Base-by-base conservation (phyloP, 1,140 invertebrate species). In the Heliconius congener region DNA sequence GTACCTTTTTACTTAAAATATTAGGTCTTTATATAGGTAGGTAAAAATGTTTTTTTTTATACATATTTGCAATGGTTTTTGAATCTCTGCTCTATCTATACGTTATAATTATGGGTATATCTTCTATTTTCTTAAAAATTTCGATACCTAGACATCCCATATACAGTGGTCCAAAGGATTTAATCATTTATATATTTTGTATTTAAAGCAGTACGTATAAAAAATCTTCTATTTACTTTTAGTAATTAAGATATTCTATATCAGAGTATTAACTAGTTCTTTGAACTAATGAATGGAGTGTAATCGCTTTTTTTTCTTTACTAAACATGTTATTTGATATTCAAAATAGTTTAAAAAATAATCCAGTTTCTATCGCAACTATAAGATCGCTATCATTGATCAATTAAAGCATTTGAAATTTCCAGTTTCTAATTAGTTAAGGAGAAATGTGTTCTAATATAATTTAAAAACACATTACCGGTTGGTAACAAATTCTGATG, bases 401-500 rank as follows among this genome's bases (percentile, higher is more conserved):
- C 1, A 66, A 66, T 66, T 66, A 66, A 66, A 66, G 9, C 27
- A 66, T 9, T 19, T n/a, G 19, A 57, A 57, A 57, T 4, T 13
- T 66, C 60, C 60, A 66, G 60, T 66, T 66, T 66, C 13, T 66
- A 66, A 66, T 66, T 66, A 66, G 60, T 30, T 66, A 3, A 27
- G 60, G 16, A 66, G 27, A 66, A 66, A 30, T 66, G 13, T 23
- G 60, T 66, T 66, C 16, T 16, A 30, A 27, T 66, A 9, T 11
- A 1, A 66, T 66, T 66, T 30, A 66, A 30, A 66, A 66, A 66
- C 55, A 30, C 27, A 30, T 66, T 66, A 66, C 11, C 27, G 60
- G 60, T 66, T 66, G 27, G 60, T 66, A 66, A 66, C 60, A 66
- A 66, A 66, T 30, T 30, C 27, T 16, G 23, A 66, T 66, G 13